Evolutionary conservation across 2,888 invertebrate species (phyloP), one percentile per base, ranked within the genome.

Genomic region (Eristalis tenax): DNA sequence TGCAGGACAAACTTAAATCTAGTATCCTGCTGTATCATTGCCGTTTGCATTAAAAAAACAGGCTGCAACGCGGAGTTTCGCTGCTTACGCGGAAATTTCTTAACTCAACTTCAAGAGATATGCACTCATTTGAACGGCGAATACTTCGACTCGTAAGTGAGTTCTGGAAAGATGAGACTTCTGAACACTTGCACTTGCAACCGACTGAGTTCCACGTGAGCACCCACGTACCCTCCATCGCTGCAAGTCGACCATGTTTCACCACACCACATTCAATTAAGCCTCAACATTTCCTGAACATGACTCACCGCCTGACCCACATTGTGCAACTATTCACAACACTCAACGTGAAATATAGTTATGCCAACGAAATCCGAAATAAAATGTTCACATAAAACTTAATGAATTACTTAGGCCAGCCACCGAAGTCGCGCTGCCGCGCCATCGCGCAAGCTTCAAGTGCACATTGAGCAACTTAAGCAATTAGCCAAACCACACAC

Each of bases 401-500:
- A 86, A 86, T 86, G 86, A 86, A 86, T 86, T 82, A 82, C 83
- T 86, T 79, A 86, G 83, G 74, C 66, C 64, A 18, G 50, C 73
- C 57, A 78, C 50, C 50, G 50, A 18, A 18, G 50, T 18, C 13
- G 43, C 43, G 43, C n/a, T 5, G 50, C 50, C n/a, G 18, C 43
- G 32, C 32, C 32, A 32, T 64, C 40, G 65, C 59, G 11, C 26
- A 35, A 63, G 57, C 64, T 23, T 32, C 43, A 74, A 61, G 61
- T 68, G 32, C 26, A 57, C 70, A 86, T 83, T 79, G 82, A 71
- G 83, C 74, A 86, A 86, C 78, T 83, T 75, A 75, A 86, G 83
- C 86, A 86, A 86, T 86, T 86, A 86, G 86, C 78, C 82, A 83
- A 75, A 64, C 86, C 74, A 75, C 86, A 86, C 70, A 79, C 82